Percentiles rank a stretch among this genome's conserved stretches.
phyloP scores from a whole-genome alignment of 1,140 invertebrate species.

The Drosophila quadrilineata region DNA sequence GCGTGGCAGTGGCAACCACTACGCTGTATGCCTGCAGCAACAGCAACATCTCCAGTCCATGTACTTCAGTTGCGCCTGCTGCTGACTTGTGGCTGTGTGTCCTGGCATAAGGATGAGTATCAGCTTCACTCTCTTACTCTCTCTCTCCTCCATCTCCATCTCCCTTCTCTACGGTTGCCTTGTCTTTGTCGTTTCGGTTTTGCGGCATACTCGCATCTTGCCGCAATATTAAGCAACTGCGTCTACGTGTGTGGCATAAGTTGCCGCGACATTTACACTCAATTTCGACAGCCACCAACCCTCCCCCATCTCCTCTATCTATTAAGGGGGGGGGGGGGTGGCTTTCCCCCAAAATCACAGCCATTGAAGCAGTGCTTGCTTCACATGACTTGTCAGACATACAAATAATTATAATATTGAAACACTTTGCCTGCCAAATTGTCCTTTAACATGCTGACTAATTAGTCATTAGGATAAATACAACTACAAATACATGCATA shows the following conservation, averaged over 20 bases:
- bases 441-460: neutral
- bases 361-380: slow-evolving; percentile 21
- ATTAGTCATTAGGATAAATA: too few species aligned
- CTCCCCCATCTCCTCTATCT: neutral
- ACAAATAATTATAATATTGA: slow-evolving; percentile 27
- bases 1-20: slow-evolving; percentile 16
- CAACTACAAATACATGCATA: neutral
- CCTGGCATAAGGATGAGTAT: slow-evolving; percentile 13
- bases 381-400: slow-evolving; percentile 26
- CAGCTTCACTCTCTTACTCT: neutral
- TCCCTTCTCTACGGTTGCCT: neutral
- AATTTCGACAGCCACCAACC: slow-evolving; percentile 35
- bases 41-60: slow-evolving; percentile 15
- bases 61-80: slow-evolving; percentile 30
- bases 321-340: too few species aligned
- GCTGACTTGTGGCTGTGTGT: slow-evolving; percentile 60
- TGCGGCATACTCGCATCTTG: slow-evolving; percentile 52
- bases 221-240: slow-evolving; percentile 68
- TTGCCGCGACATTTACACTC: slow-evolving; percentile 66
- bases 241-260: slow-evolving; percentile 70
- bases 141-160: neutral
- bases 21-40: slow-evolving; percentile 40
- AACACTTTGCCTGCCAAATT: slow-evolving; percentile 40
- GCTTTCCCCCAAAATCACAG: slow-evolving; percentile 4
- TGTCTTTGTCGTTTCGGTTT: slow-evolving; percentile 54